These are phyloP conservation scores for Diaperis boleti DNA, from an alignment of 2,888 invertebrate species.

Conservation along the genomic window DNA sequence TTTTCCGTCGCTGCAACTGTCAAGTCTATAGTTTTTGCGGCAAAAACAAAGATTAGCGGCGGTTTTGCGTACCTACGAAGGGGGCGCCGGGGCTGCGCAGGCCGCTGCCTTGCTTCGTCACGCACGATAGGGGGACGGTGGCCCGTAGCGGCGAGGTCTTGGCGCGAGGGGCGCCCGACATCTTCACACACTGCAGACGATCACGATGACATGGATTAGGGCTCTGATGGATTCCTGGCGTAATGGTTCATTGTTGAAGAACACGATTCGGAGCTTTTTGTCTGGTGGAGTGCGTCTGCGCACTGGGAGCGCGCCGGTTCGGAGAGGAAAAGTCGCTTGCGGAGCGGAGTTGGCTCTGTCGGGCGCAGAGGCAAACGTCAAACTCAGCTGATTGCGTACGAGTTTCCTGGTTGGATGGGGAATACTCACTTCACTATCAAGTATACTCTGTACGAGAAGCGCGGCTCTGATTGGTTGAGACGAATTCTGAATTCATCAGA, in stretches of 20 bases:
- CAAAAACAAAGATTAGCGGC: conserved; percentile 1
- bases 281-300: conserved; percentile 45
- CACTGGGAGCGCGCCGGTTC: conserved; percentile 38
- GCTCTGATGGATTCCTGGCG: conserved; percentile 42
- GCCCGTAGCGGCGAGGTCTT: conserved; percentile 80
- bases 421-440: conserved; percentile 48
- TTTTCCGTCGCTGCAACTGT: conserved; percentile 14
- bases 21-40: neutral
- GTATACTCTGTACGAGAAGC: conserved; percentile 40
- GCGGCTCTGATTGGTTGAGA: conserved; percentile 31
- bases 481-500: conserved; percentile 26
- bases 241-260: conserved; percentile 52
- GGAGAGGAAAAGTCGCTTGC: conserved; percentile 20
- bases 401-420: conserved; percentile 14
- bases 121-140: conserved; percentile 80
- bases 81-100: conserved; percentile 67
- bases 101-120: conserved; percentile 73
- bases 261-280: conserved; percentile 48
- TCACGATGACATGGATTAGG: conserved; percentile 17
- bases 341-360: conserved; percentile 8
- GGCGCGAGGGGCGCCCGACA: conserved; percentile 66
- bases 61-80: conserved; percentile 11
- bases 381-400: conserved; percentile 43
- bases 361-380: conserved; percentile 30
- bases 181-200: conserved; percentile 52